Evolutionary conservation across 2,797 vertebrate species (phyloP), one percentile per base, ranked within the genome.

Genomic region (Tauraco hartlaubi): DNA sequence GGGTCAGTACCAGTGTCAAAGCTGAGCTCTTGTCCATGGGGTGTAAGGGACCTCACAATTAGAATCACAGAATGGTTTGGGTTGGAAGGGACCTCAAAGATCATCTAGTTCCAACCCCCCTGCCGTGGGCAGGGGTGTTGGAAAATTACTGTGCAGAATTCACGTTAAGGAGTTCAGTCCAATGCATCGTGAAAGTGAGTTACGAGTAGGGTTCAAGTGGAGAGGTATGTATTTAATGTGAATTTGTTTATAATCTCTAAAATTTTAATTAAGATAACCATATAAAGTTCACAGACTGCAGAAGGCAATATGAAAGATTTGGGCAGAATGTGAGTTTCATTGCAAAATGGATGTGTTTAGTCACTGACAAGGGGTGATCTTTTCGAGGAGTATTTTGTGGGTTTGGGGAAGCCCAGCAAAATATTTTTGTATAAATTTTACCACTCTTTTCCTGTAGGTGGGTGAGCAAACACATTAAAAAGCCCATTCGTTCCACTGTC

Each of bases 381-480:
- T 77, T 67, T 75, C 68, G 29, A 71, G 49, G 12, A 59, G 10
- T 46, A 21, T 33, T 84, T 56, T 22, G 25, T n/a, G 49, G 58
- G 56, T 54, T 39, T 88, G 31, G 43, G 72, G 13, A 33, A 73
- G 6, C 72, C 15, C 3, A 6, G 46, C 74, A 11, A 58, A 77
- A 54, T n/a, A 26, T 46, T 31, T 71, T 12, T 16, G 9, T 56
- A 28, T 25, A 51, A 44, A 25, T 12, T 39, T 28, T 61, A 4
- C 61, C 51, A 84, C 37, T 90, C 33, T 74, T 9, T 55, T 86
- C 18, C 71, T 88, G 68, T 52, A 99, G 99, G 99, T 99, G 99
- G 99, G 99, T 99, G 87, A 99, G 99, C 98, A 99, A 99, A 97
- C 99, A 99, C 98, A 99, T 99, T 97, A 99, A 99, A 95, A 99